Base-by-base conservation (phyloP, 1,140 invertebrate genomes). In the Asobara japonica region DNA sequence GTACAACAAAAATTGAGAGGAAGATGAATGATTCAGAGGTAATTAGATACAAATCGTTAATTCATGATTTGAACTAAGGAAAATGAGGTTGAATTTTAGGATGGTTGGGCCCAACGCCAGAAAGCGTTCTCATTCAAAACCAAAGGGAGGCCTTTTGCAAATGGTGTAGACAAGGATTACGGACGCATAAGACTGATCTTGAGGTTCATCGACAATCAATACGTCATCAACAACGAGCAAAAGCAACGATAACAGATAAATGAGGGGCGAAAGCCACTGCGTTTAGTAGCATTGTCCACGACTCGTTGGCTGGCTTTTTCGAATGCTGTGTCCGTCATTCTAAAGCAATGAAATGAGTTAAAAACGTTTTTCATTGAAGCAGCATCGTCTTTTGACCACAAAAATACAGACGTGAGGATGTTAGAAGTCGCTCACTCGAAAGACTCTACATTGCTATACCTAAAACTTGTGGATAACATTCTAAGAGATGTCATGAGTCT, bases 271-370 rank as follows among this genome's bases (percentile, higher is more conserved):
- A 6, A 18, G 11, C 13, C 84, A 69, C 69, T 80, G 65, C 78
- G 79, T 78, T 80, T 87, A 65, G 69, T 82, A 3, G 73, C 84
- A 41, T 60, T 82, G 11, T 82, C 79, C 51, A 30, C 81, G 16
- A 88, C 84, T 7, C 72, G 83, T 71, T 87, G 82, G 82, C 71
- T 86, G 48, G 83, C 80, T 18, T 48, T 65, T 18, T 76, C 65
- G 36, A 36, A 69, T 10, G 81, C 80, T 13, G 80, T 84, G 1
- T 73, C 74, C 68, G 30, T 77, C 62, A 82, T 84, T 45, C 65
- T 80, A 7, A 73, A 83, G 11, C 82, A 86, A 68, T 86, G 80
- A 79, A 6, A 77, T 30, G 82, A 85, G 74, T 78, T 85, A 64
- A 84, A 84, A 79, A 48, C 56, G 29, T 77, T 81, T 75, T 82